Evolutionary conservation across 2,113 vertebrate species (phyloP).

Genomic region (Ursus arctos): DNA sequence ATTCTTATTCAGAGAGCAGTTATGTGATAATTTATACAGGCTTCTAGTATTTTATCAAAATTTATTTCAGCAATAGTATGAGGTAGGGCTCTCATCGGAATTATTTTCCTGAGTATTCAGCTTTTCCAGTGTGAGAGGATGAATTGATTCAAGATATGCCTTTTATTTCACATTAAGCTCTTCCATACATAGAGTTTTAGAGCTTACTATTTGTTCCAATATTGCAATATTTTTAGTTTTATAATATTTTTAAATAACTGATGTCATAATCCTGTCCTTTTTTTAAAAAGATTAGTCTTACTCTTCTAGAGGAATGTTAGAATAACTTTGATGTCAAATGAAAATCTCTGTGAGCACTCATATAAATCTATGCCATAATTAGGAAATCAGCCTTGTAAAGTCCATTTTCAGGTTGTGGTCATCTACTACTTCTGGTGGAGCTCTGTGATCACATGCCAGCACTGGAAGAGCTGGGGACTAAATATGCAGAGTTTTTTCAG

Average conservation of each 20-base stretch:
- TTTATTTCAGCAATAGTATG: neutral
- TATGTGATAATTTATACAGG: neutral
- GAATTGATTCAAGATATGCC: neutral
- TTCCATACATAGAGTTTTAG: neutral
- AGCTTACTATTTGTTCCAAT: neutral
- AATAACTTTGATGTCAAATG: neutral
- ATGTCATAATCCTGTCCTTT: neutral
- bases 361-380: neutral
- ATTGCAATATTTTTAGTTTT: neutral
- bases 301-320: neutral
- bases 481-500: neutral
- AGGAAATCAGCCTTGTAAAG: neutral
- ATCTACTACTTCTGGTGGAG: neutral
- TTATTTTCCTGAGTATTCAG: constrained; percentile 5
- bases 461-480: neutral
- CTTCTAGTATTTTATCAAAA: constrained; percentile 37
- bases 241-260: constrained; percentile 17
- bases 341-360: constrained; percentile 8
- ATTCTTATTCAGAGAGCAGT: neutral
- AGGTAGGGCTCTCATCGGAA: neutral
- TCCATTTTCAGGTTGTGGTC: neutral
- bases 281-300: neutral
- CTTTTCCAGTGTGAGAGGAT: neutral
- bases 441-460: neutral
- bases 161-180: neutral